A percentile compares a stretch with the other conserved stretches of the same genome.
Evolutionary conservation across 2,113 vertebrate genomes (phyloP).

Genomic region (Baryphthengus martii): DNA sequence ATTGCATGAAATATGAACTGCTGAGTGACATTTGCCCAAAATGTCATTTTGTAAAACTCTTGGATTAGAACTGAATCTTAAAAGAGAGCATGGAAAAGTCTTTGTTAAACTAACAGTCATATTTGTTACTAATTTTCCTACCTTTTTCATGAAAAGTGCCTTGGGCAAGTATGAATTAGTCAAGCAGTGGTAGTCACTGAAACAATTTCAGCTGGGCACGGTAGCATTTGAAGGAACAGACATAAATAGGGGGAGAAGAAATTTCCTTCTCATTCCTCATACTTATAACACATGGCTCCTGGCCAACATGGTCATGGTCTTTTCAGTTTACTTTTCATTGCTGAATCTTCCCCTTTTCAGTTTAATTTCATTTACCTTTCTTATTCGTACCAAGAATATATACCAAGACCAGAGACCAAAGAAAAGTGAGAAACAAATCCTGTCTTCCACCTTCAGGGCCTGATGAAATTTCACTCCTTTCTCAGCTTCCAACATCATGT

Average conservation of each 20-base stretch:
- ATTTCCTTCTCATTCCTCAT: background rate
- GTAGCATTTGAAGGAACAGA: background rate
- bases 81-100: background rate
- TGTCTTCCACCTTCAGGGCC: background rate
- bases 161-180: background rate
- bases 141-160: background rate
- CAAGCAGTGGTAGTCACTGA: background rate
- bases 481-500: background rate
- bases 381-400: background rate
- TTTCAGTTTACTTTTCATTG: background rate
- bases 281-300: background rate
- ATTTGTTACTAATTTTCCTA: background rate
- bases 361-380: background rate
- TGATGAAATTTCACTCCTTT: background rate
- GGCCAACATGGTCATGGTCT: fast-evolving
- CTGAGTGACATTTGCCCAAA: constrained; percentile 12
- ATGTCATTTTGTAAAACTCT: background rate
- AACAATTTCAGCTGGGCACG: background rate
- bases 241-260: fast-evolving
- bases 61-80: background rate
- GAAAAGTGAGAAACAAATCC: background rate
- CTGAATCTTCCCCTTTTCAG: background rate
- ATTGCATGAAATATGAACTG: background rate
- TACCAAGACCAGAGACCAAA: background rate
- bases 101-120: background rate